Evolutionary conservation across 2,888 invertebrate genomes (phyloP).

Genomic region (Orthosia cruda): DNA sequence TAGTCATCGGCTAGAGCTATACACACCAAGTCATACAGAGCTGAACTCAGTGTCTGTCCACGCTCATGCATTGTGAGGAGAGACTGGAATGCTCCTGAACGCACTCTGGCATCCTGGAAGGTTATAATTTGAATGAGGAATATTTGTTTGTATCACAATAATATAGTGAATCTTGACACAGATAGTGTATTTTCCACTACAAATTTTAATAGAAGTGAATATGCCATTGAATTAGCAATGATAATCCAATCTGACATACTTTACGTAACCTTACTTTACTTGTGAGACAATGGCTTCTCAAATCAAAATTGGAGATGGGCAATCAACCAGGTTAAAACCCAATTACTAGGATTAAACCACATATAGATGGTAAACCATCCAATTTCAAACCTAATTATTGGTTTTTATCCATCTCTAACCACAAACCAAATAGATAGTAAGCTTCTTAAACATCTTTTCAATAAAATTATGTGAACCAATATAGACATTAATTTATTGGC

Average conservation of each 20-base stretch:
- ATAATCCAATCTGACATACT: not conserved
- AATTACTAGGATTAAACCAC: not conserved
- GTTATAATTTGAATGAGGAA: not conserved
- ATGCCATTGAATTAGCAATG: not conserved
- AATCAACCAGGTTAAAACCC: not conserved
- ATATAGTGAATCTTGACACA: not conserved
- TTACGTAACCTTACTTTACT: not conserved
- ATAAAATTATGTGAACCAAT: not conserved
- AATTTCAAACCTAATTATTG: not conserved
- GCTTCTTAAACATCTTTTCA: not conserved
- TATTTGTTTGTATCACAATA: not conserved
- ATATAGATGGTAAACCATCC: not conserved
- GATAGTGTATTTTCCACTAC: not conserved
- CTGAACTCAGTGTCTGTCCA: slow-evolving; percentile 95
- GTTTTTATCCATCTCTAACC: not conserved
- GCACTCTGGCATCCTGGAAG: slow-evolving; percentile 96
- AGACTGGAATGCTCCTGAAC: slow-evolving; percentile 97
- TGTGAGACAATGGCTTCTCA: not conserved
- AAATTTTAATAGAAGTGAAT: not conserved
- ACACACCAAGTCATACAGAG: slow-evolving; percentile 93
- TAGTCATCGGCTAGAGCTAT: slow-evolving; percentile 97
- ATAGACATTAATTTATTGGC: not conserved
- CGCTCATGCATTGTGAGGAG: slow-evolving; percentile 96
- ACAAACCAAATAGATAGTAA: not conserved
- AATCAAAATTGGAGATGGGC: not conserved